Conservation (phyloP, 1,140 invertebrate genomes). For the Conus betulinus region DNA sequence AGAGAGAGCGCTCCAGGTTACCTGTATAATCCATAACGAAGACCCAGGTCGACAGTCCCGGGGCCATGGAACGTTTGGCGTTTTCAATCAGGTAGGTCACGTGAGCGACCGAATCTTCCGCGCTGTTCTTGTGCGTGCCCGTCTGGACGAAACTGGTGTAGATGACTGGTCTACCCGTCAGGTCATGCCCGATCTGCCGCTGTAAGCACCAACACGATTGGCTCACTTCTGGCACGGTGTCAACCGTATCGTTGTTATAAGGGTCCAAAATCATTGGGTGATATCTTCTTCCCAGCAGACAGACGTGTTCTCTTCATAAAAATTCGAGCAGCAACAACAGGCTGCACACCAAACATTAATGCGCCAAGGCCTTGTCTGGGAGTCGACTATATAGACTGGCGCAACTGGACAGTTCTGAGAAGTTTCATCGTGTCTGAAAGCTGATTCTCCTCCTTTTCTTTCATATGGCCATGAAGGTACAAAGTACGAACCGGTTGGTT, state of each 20-base stretch:
- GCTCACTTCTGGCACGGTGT: background rate
- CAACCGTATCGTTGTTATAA: background rate
- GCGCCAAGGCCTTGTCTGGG: no score
- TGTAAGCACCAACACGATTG: conserved; percentile 38
- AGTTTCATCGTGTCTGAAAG: no score
- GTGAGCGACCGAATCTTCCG: conserved; percentile 66
- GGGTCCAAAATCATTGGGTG: background rate
- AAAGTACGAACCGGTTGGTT: no score
- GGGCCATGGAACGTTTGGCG: conserved; percentile 66
- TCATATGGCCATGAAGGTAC: no score
- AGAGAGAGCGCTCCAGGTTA: conserved; percentile 20
- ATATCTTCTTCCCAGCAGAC: no score
- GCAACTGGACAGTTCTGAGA: no score
- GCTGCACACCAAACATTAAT: no score
- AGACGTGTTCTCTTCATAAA: no score
- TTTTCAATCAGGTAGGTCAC: conserved; percentile 72
- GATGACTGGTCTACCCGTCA: conserved; percentile 67
- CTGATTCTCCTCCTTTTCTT: no score
- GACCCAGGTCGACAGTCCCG: conserved; percentile 68
- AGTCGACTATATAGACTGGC: no score
- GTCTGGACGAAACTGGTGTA: conserved; percentile 70
- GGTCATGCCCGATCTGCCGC: conserved; percentile 73
- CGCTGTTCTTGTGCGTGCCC: conserved; percentile 53
- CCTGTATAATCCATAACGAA: conserved; percentile 72
- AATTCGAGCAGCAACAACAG: no score